Evolutionary conservation across 2,113 vertebrate genomes (phyloP).

Genomic region (Triplophysa rosa): DNA sequence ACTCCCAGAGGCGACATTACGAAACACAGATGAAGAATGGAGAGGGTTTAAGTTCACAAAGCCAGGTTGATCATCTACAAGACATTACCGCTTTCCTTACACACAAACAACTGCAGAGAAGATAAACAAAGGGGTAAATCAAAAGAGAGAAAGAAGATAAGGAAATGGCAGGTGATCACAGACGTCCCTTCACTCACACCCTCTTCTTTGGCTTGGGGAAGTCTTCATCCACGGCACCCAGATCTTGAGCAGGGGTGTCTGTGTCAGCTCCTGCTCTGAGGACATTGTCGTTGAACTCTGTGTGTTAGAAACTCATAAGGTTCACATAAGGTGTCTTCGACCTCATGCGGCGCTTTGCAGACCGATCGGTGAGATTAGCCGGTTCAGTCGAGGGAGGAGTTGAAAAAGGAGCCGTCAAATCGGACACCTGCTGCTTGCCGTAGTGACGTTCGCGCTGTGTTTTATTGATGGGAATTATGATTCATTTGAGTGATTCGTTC

Average conservation of each 20-base stretch:
- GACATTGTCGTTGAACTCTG: conserved; percentile 50
- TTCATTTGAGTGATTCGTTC: too few relatives aligned
- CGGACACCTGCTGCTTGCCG: too few relatives aligned
- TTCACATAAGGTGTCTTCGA: conserved; percentile 26
- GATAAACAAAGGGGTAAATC: not conserved
- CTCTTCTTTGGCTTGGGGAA: conserved; percentile 72
- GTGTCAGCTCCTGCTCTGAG: conserved; percentile 75
- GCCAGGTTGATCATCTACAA: conserved; percentile 23
- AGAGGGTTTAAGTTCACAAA: conserved; percentile 9
- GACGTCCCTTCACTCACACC: conserved; percentile 75
- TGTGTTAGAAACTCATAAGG: conserved; percentile 7
- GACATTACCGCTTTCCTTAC: not conserved
- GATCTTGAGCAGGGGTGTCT: conserved; percentile 84
- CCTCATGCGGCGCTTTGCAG: too few relatives aligned
- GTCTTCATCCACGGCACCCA: conserved; percentile 81
- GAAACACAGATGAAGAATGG: not conserved
- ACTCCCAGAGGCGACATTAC: too few relatives aligned
- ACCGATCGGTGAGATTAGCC: too few relatives aligned
- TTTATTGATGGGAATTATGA: too few relatives aligned
- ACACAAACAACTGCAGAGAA: not conserved
- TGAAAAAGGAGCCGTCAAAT: too few relatives aligned
- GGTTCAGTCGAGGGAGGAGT: too few relatives aligned
- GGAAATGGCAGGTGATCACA: not conserved
- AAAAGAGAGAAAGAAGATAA: not conserved
- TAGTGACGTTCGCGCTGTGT: too few relatives aligned